Percentiles rank a stretch among this genome's conserved stretches.
Evolutionary conservation across 2,888 invertebrate species (phyloP).

Genomic region (Muschampia staudingeri): DNA sequence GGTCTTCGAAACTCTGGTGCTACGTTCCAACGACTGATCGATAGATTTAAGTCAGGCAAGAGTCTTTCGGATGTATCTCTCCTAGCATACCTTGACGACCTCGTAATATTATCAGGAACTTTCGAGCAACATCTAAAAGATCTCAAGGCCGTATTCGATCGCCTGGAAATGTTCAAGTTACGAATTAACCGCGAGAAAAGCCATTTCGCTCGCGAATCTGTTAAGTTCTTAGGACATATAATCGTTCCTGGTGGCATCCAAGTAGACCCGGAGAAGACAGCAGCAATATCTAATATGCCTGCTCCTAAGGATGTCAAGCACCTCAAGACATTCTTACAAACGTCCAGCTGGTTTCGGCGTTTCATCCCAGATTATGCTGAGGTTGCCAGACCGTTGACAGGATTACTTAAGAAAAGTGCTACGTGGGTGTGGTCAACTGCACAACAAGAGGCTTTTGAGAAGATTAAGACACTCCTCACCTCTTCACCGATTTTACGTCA

Average conservation of each 20-base stretch:
- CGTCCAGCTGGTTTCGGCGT: neutral
- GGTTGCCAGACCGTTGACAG: neutral
- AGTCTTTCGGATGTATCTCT: neutral
- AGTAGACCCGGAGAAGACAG: neutral
- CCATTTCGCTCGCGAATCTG: neutral
- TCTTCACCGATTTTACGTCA: neutral
- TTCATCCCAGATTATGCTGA: neutral
- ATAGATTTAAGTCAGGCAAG: neutral
- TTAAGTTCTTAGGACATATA: neutral
- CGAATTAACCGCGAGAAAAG: neutral
- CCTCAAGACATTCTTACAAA: neutral
- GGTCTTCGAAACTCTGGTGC: neutral
- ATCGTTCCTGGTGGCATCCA: neutral
- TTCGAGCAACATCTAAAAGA: neutral
- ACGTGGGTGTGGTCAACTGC: neutral
- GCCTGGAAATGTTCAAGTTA: neutral
- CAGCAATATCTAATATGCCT: neutral
- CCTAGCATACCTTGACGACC: neutral
- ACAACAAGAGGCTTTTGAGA: neutral
- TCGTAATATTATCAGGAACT: neutral
- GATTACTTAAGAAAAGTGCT: neutral
- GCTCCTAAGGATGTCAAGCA: neutral
- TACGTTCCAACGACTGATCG: neutral
- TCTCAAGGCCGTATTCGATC: neutral
- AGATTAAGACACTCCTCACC: neutral